Base-by-base conservation (phyloP, 1,140 invertebrate genomes). In the Saccostrea cuccullata region DNA sequence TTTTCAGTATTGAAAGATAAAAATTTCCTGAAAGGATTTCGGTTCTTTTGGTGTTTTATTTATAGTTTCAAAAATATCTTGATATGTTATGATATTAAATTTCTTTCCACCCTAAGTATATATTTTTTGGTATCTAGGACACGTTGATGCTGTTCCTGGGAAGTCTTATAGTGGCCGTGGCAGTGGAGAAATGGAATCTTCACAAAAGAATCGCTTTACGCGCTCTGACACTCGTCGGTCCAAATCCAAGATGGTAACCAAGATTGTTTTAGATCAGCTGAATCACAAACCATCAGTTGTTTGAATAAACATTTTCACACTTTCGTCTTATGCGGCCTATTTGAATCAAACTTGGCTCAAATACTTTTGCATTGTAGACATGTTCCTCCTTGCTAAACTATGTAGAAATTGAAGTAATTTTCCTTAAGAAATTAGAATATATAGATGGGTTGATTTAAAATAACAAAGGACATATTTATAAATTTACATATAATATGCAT, bases 201-300 rank as follows among this genome's bases (percentile, higher is more conserved):
- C 98, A 98, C 90, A 97, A 97, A 92, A 96, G 98, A 88, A 96
- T 98, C 1, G 98, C 98, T 0, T 94, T 98, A n/a, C 96, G 96
- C 91, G 97, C 97, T 3, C 96, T 98, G 84, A 96, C 97, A 84
- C 94, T 97, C 13, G 96, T 98, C 40, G 98, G 98, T 55, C 94
- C 95, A 20, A 93, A 94, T 77, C 95, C 95, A 17, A 93, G 93
- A 89, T 92, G 93, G 93, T 94, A 77, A 84, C 1, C n/a, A 64
- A 17, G 17, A 64, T 20, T 64, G n/a, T 64, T 20, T 64, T 20
- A 6, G 17, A 0, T 64, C 15, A 20, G 0, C n/a, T 20, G 58
- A 20, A 20, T 17, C 47, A 47, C 30, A 36, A 36, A 36, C 30
- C 30, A 36, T 36, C 30, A 36, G 30, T 36, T 36, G 30, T 36